phyloP scores from a whole-genome alignment of 2,888 invertebrate genomes.

The Phania funesta region DNA sequence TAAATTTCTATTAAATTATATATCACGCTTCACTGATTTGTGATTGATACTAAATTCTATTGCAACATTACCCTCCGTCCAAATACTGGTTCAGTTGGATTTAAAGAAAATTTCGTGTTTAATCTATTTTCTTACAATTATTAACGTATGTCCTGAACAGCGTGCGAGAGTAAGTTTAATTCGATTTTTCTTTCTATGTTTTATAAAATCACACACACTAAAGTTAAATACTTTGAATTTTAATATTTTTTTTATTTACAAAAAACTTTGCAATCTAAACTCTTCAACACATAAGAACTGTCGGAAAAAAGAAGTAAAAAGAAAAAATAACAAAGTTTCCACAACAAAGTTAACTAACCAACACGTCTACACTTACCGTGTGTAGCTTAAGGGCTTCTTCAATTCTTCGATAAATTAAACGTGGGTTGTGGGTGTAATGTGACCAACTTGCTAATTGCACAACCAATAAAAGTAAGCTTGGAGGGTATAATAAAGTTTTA shows the following conservation, averaged over 20 bases:
- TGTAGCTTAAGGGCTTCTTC: not conserved
- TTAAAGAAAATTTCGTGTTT: not conserved
- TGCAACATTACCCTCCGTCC: no score
- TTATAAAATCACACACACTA: not conserved
- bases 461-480: no score
- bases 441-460: constrained; percentile 6
- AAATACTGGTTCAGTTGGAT: not conserved
- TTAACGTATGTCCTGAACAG: not conserved
- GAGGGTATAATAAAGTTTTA: no score
- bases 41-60: no score
- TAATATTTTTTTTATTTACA: not conserved
- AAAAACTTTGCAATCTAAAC: constrained; percentile 57
- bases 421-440: not conserved
- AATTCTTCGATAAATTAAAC: not conserved
- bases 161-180: constrained; percentile 10
- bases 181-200: not conserved
- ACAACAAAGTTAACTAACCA: constrained; percentile 63
- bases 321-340: constrained; percentile 31
- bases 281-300: constrained; percentile 56
- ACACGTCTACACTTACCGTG: constrained; percentile 54
- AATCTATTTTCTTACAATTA: constrained; percentile 1
- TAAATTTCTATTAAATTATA: no score
- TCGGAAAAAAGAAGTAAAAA: not conserved
- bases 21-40: no score
- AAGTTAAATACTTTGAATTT: not conserved